Percentiles rank a stretch among this genome's conserved stretches.
Conservation (phyloP, 2,888 invertebrate species). For the Argynnis bischoffii region DNA sequence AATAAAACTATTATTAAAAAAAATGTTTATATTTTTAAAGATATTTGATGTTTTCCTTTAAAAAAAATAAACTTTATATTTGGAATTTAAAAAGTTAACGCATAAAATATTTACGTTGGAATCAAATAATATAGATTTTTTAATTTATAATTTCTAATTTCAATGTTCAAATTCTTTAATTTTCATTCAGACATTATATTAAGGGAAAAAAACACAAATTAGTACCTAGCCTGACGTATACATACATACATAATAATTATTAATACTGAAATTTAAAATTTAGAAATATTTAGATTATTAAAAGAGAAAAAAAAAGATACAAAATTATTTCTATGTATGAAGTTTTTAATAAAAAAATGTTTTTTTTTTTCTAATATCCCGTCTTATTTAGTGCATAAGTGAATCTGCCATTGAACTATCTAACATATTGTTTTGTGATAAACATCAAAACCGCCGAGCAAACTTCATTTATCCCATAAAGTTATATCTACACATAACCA, state of each 20-base stretch:
- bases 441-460: constrained; percentile 7
- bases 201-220: neutral
- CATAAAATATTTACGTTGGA: neutral
- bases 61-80: neutral
- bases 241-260: no score
- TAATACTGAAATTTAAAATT: no score
- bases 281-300: no score
- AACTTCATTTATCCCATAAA: constrained; percentile 19
- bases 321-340: neutral
- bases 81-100: neutral
- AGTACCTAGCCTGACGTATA: no score
- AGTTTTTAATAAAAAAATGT: neutral
- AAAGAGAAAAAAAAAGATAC: no score
- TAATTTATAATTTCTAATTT: no score
- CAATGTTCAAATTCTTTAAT: no score
- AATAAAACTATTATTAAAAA: no score
- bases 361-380: constrained; percentile 8
- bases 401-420: constrained; percentile 12
- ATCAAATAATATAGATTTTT: no score
- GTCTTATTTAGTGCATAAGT: constrained; percentile 9
- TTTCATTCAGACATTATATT: no score
- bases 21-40: no score
- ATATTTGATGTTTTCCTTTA: no score
- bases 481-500: constrained; percentile 14
- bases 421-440: constrained; percentile 9